Base-by-base conservation (phyloP, 1,140 invertebrate genomes). In the Bombus waltoni region DNA sequence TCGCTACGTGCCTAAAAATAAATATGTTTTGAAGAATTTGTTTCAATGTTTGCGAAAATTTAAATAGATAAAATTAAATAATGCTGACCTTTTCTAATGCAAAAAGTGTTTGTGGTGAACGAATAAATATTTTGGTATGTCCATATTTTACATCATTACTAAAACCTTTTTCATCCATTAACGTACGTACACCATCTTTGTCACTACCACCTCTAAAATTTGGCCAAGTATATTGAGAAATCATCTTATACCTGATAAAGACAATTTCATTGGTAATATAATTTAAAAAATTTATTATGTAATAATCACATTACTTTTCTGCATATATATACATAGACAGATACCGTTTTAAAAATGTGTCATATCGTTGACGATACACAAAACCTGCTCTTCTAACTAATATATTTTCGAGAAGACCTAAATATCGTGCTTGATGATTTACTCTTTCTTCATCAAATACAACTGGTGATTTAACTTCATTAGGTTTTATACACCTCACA, bases 401-500 rank as follows among this genome's bases (percentile, higher is more conserved):
- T 70, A 99, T 98, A 96, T 99, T 99, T 95, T 99, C 98, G 53
- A 99, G 96, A 6, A 99, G 95, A 5, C 98, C 98, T 35, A 99
- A 95, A 94, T 99, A 99, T 83, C 97, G 96, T 28, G 98, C 98
- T 96, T 99, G 99, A 96, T 99, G 98, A 85, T 96, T 96, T 3
- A 99, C 98, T 92, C 98, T 95, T 90, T 97, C 96, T 88, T 97
- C 95, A 92, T 99, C 97, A 95, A 98, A 98, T 47, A 96, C 94
- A 80, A 96, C 96, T 0, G 98, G 97, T 73, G 98, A 97, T 95
- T 99, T 99, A 15, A 98, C 96, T 91, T 99, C 98, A 94, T 99
- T 99, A 22, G 99, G 98, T 94, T 99, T 99, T 87, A 99, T 97
- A 93, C 98, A 99, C 71, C 99, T 96, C n/a, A 99, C 98, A 95